Base-by-base conservation (phyloP, 1,140 invertebrate species). In the Sinella curviseta region DNA sequence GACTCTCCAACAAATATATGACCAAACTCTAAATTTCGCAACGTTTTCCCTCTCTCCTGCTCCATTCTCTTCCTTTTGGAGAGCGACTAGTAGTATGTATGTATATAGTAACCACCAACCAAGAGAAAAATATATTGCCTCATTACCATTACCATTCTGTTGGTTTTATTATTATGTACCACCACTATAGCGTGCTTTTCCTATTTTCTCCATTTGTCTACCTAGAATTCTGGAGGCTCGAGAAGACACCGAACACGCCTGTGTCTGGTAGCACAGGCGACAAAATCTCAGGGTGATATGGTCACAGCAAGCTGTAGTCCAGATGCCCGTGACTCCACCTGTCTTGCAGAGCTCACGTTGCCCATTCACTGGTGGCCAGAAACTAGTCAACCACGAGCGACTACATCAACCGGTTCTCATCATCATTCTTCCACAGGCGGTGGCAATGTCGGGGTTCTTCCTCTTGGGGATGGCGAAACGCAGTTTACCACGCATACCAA, bases 311-410 rank as follows among this genome's bases (percentile, higher is more conserved):
- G 93, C 1, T 97, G 95, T 86, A 94, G 92, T 84, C 95, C 95
- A 0, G 94, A 95, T 85, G 93, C 93, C 1, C 93, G 95, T 82
- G 94, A 96, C 84, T 94, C 94, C 0, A 95, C 95, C 0, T 97
- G 95, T 84, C 88, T 97, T 57, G 95, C 94, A 0, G 93, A 88
- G 74, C 87, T 92, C 4, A 92, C 91, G 3, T 90, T 97, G 12
- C 95, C 95, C 0, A 91, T 94, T 0, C 90, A 90, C 55, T 97
- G 95, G 95, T 97, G 95, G 95, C 92, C 94, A 28, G 90, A 92
- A 0, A 85, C 60, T 82, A 82, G 83, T 77, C 60, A 78, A 81
- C 28, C 78, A 84, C 77, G 78, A 80, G 36, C 76, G 57, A 75
- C 74, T 77, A 78, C 60, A 85, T 84, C 75, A 74, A n/a, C 88